Conservation (phyloP, 2,797 vertebrate genomes). For the Scolopax rusticola region DNA sequence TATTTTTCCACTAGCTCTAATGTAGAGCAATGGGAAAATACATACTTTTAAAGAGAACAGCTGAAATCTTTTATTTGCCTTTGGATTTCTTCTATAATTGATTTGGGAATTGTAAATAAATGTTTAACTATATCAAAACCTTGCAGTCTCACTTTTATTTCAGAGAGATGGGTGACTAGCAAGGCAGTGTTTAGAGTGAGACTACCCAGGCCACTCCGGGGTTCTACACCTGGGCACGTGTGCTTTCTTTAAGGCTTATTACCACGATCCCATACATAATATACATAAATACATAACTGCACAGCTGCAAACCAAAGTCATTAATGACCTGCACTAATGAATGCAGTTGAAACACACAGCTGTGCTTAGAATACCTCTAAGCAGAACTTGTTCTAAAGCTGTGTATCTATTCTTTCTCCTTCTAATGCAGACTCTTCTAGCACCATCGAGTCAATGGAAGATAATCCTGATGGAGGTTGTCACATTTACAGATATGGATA, state of each 20-base stretch:
- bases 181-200: not conserved
- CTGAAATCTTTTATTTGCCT: constrained; percentile 4
- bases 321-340: not conserved
- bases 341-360: not conserved
- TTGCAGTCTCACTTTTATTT: not conserved
- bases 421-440: not conserved
- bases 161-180: not conserved
- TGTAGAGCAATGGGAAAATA: not conserved
- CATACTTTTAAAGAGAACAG: not conserved
- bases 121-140: not conserved
- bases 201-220: not conserved
- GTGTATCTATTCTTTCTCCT: not conserved
- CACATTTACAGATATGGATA: constrained; percentile 85
- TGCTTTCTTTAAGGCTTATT: not conserved
- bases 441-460: not conserved
- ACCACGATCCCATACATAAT: not conserved
- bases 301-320: not conserved
- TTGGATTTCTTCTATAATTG: not conserved
- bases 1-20: not conserved
- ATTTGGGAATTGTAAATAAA: not conserved
- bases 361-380: not conserved
- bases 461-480: constrained; percentile 74
- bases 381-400: not conserved
- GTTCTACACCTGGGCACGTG: not conserved
- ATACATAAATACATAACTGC: not conserved